Conservation (phyloP, 2,113 vertebrate genomes). For the Sylvia atricapilla region DNA sequence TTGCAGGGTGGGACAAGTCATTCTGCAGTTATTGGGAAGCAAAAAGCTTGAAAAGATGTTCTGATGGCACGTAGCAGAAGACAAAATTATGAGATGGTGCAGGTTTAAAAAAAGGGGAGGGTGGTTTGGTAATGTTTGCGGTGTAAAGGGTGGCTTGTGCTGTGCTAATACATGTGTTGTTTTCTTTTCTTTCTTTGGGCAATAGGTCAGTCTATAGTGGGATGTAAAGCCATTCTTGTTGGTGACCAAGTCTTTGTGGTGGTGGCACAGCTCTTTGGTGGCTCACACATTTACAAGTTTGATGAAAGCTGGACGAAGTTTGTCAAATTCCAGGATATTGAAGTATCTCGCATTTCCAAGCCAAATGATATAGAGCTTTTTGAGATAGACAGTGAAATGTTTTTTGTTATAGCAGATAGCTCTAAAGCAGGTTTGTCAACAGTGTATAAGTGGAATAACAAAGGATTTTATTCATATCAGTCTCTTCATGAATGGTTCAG, state of each 20-base stretch:
- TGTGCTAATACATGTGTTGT: conserved; percentile 27
- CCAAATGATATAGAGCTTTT: conserved; percentile 96
- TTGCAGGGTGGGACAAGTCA: neutral
- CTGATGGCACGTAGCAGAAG: neutral
- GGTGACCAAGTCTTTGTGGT: conserved; percentile 95
- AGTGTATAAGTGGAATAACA: conserved; percentile 96
- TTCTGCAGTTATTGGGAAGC: neutral
- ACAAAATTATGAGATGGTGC: neutral
- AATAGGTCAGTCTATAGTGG: conserved; percentile 95
- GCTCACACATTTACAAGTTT: conserved; percentile 96
- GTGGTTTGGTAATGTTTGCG: neutral
- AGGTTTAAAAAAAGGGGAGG: neutral
- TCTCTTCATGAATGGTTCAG: conserved; percentile 97
- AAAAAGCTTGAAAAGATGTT: neutral
- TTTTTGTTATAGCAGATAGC: conserved; percentile 96
- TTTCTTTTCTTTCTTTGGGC: conserved; percentile 33
- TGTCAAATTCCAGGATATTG: conserved; percentile 96
- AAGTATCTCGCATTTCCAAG: conserved; percentile 95
- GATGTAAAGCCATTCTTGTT: conserved; percentile 93
- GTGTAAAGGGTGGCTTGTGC: neutral
- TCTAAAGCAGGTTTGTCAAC: conserved; percentile 97
- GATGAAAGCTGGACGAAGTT: conserved; percentile 96
- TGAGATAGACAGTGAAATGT: conserved; percentile 89
- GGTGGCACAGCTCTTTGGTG: conserved; percentile 96
- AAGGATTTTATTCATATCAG: conserved; percentile 96